Percentiles rank a stretch among this genome's conserved stretches.
Evolutionary conservation across 2,888 invertebrate genomes (phyloP).

Genomic region (Spodoptera littoralis): DNA sequence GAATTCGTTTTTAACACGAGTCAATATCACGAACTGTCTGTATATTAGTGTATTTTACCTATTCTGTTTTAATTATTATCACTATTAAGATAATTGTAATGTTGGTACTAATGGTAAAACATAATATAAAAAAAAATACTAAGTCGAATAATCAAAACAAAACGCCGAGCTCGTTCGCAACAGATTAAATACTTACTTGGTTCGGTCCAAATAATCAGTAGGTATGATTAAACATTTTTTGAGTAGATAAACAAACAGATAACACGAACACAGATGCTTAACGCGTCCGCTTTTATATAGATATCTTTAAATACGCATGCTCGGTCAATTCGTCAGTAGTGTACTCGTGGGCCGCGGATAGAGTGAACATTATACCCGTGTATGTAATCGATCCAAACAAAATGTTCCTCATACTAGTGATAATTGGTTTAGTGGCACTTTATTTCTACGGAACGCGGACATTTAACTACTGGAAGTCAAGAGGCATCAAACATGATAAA

Average conservation of each 20-base stretch:
- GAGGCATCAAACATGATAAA: slow-evolving; percentile 76
- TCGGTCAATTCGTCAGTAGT: slow-evolving; percentile 30
- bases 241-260: slow-evolving; percentile 29
- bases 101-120: too few relatives aligned
- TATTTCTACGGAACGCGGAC: slow-evolving; percentile 74
- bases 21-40: too few relatives aligned
- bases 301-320: slow-evolving; percentile 26
- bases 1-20: too few relatives aligned
- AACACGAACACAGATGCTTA: slow-evolving; percentile 3
- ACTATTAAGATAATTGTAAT: too few relatives aligned
- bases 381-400: slow-evolving; percentile 40
- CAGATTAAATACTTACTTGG: too few relatives aligned
- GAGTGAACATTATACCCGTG: slow-evolving; percentile 15
- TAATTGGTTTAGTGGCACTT: slow-evolving; percentile 59
- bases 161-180: too few relatives aligned
- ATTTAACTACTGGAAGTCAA: slow-evolving; percentile 78
- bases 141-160: background rate
- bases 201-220: slow-evolving; percentile 10
- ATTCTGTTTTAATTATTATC: too few relatives aligned
- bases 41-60: too few relatives aligned
- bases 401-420: slow-evolving; percentile 63
- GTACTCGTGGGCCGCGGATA: slow-evolving; percentile 6
- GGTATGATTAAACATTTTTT: slow-evolving; percentile 12
- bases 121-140: background rate
- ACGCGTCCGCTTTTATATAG: background rate